Evolutionary conservation across 2,888 invertebrate species (phyloP).

Genomic region (Cyrtodaria siliqua): DNA sequence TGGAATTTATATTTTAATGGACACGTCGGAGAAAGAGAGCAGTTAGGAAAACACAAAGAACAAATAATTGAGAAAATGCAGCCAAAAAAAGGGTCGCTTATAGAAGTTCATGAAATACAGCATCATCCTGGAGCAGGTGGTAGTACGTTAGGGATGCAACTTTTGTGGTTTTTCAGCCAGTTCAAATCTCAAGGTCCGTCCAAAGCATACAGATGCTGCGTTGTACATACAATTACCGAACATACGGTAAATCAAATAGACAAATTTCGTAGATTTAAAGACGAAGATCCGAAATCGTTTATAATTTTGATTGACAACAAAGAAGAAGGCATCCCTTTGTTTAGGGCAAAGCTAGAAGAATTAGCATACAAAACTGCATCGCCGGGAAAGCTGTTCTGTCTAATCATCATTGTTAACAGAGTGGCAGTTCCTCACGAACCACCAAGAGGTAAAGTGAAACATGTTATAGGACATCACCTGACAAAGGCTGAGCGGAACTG

Average conservation of each 20-base stretch:
- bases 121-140: constrained; percentile 50
- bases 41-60: neutral
- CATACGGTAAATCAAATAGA: constrained; percentile 39
- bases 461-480: constrained; percentile 32
- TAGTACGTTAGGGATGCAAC: constrained; percentile 31
- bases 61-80: neutral
- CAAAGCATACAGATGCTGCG: constrained; percentile 34
- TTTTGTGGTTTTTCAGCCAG: constrained; percentile 44
- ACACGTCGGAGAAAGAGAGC: constrained; percentile 27
- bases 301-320: constrained; percentile 36
- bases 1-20: constrained; percentile 35
- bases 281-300: constrained; percentile 21
- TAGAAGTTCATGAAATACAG: constrained; percentile 16
- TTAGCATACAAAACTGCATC: constrained; percentile 29
- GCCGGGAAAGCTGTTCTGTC: constrained; percentile 37
- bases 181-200: neutral
- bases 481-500: constrained; percentile 26
- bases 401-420: constrained; percentile 35
- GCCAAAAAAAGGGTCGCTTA: constrained; percentile 6
- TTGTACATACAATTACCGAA: constrained; percentile 32
- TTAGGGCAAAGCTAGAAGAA: constrained; percentile 21
- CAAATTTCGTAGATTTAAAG: constrained; percentile 26
- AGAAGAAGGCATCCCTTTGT: constrained; percentile 21
- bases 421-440: constrained; percentile 21
- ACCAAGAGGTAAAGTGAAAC: constrained; percentile 7